Base-by-base conservation (phyloP, 2,797 vertebrate species). In the Parotocinclus haroldoi region DNA sequence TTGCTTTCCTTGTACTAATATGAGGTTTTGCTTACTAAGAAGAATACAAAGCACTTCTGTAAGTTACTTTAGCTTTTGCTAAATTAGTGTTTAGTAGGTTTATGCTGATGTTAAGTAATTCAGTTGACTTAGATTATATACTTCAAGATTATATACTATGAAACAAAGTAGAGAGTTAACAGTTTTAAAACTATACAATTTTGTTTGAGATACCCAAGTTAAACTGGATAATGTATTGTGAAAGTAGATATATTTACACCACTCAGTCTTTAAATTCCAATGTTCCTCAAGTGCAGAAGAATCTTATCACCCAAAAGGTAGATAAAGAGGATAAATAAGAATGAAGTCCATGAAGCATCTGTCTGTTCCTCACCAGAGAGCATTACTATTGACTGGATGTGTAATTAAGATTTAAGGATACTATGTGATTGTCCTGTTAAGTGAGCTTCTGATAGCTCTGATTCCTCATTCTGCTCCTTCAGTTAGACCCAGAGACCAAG, bases 381-480 rank as follows among this genome's bases (percentile, higher is more conserved):
- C 80, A 85, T 83, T 83, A 75, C 79, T 84, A 85, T 82, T 87
- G 87, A 89, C 84, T 62, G 82, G 13, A 74, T 79, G 81, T 87
- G 83, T 89, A 87, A 87, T 90, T 90, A 89, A 89, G 86, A 89
- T 86, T 88, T 85, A 86, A 85, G 83, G 85, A 90, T 85, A 87
- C 77, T 78, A 82, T 81, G 81, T 84, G 88, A 87, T 88, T 89
- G 87, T 84, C 84, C 81, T 83, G 84, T 83, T 90, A 91, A 89
- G 88, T 87, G 83, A 87, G 67, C 83, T 80, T 87, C 82, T 74
- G 83, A 82, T 83, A 84, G 84, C 82, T 83, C 80, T 78, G 77
- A 72, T 82, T 84, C 80, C 82, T 80, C 83, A 81, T 81, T 80
- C 81, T 82, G 84, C 82, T 82, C 76, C 78, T 80, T 75, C 76